phyloP scores from a whole-genome alignment of 2,113 vertebrate genomes.

The Psephotus haematonotus region DNA sequence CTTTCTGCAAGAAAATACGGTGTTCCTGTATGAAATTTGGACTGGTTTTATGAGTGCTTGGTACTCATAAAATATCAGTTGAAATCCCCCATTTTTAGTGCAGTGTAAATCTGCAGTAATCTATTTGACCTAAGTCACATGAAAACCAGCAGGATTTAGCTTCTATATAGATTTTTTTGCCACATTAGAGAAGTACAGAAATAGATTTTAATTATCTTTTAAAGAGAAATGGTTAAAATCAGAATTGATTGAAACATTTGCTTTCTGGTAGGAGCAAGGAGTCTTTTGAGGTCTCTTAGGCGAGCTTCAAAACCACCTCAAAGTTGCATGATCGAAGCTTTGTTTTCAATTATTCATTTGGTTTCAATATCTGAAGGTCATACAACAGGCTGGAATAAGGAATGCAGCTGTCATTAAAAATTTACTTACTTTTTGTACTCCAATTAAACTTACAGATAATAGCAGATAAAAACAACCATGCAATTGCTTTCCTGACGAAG shows the following conservation, averaged over 20 bases:
- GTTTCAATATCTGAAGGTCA: slow-evolving; percentile 75
- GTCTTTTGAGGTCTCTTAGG: slow-evolving; percentile 39
- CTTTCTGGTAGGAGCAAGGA: slow-evolving; percentile 2
- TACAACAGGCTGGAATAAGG: slow-evolving; percentile 33
- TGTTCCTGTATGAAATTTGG: not conserved
- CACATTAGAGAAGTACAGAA: not conserved
- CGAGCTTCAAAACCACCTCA: slow-evolving; percentile 52
- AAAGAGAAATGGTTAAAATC: not conserved
- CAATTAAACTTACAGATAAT: slow-evolving; percentile 73
- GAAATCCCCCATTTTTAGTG: not conserved
- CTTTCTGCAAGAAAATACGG: not conserved
- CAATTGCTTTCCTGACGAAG: slow-evolving; percentile 31
- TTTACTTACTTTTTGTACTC: slow-evolving; percentile 73
- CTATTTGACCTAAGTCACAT: not conserved
- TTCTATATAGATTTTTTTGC: not conserved
- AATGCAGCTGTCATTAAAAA: slow-evolving; percentile 74
- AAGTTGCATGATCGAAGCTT: slow-evolving; percentile 53
- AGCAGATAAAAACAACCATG: slow-evolving; percentile 61
- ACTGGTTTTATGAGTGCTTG: not conserved
- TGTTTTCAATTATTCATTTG: slow-evolving; percentile 78
- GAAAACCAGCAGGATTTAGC: not conserved
- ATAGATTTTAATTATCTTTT: slow-evolving; percentile 32
- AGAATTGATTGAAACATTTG: slow-evolving; percentile 6
- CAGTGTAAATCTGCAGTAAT: not conserved
- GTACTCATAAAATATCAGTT: not conserved